Percentiles rank a stretch among this genome's conserved stretches.
Conservation (phyloP, 2,888 invertebrate species). For the Pseudoips prasinana region DNA sequence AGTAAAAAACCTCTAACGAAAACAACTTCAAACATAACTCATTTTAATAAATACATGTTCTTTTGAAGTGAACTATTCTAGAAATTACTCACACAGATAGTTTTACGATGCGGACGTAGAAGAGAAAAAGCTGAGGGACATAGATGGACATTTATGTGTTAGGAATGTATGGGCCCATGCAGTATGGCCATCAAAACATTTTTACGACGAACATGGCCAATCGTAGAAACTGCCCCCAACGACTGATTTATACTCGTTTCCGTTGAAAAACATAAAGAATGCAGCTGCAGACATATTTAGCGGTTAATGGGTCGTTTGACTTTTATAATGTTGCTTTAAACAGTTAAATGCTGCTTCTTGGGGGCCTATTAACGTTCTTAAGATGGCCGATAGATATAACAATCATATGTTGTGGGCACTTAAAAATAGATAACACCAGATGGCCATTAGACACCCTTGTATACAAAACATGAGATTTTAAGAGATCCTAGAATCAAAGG, state of each 20-base stretch:
- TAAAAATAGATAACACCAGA: too few species aligned
- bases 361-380: slow-evolving; percentile 33
- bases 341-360: slow-evolving; percentile 34
- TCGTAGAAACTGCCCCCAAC: slow-evolving; percentile 49
- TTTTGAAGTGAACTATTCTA: slow-evolving; percentile 67
- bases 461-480: too few species aligned
- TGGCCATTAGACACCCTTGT: too few species aligned
- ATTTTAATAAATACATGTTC: slow-evolving; percentile 41
- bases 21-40: slow-evolving; percentile 18
- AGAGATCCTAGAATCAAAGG: too few species aligned
- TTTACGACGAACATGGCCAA: slow-evolving; percentile 68
- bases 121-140: slow-evolving; percentile 46
- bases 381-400: slow-evolving; percentile 18
- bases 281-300: slow-evolving; percentile 70
- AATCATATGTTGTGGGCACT: slow-evolving; percentile 10
- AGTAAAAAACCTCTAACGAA: too few species aligned
- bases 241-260: slow-evolving; percentile 66
- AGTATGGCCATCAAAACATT: slow-evolving; percentile 60
- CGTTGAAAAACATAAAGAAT: slow-evolving; percentile 63
- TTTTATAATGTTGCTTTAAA: slow-evolving; percentile 34
- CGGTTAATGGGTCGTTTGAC: slow-evolving; percentile 50
- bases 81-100: slow-evolving; percentile 66
- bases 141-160: slow-evolving; percentile 60
- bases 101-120: slow-evolving; percentile 53
- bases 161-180: slow-evolving; percentile 53